Percentiles rank a stretch among this genome's conserved stretches.
phyloP scores from a whole-genome alignment of 2,797 vertebrate genomes.

The Coreius guichenoti region DNA sequence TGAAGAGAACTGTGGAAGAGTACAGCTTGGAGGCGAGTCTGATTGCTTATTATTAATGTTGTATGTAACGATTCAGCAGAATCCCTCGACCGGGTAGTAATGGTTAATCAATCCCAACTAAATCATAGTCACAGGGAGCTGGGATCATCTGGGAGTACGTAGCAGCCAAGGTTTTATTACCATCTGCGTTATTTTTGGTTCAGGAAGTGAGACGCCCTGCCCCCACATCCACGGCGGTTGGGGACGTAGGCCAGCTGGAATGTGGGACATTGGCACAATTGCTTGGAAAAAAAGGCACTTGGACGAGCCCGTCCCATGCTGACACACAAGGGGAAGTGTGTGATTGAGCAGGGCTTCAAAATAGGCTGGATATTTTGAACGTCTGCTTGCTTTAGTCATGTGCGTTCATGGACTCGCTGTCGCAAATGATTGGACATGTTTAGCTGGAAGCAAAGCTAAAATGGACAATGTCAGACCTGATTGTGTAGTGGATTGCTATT shows the following conservation, averaged over 20 bases:
- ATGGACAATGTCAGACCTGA: not conserved
- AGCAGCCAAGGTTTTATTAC: constrained; percentile 14
- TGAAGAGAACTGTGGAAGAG: constrained; percentile 95
- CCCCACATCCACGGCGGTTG: constrained; percentile 63
- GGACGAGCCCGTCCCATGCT: constrained; percentile 57
- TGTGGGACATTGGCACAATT: constrained; percentile 73
- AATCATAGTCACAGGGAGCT: constrained; percentile 32
- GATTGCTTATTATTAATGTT: constrained; percentile 46
- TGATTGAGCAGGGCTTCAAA: constrained; percentile 47
- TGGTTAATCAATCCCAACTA: constrained; percentile 42
- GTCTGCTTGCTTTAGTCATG: constrained; percentile 33
- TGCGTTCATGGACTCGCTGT: not conserved
- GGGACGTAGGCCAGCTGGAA: constrained; percentile 73
- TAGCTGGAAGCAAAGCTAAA: constrained; percentile 40
- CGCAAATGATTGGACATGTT: constrained; percentile 35
- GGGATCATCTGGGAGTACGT: constrained; percentile 13
- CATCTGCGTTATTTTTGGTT: constrained; percentile 73
- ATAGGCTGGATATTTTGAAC: constrained; percentile 33
- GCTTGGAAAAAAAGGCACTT: constrained; percentile 70
- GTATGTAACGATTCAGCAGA: constrained; percentile 33
- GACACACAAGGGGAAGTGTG: constrained; percentile 54
- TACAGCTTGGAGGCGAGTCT: constrained; percentile 96
- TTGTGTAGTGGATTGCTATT: not conserved
- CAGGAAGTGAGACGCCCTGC: constrained; percentile 72
- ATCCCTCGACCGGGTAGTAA: constrained; percentile 3